Base-by-base conservation (phyloP, 1,140 invertebrate species). In the Caligus rogercresseyi region DNA sequence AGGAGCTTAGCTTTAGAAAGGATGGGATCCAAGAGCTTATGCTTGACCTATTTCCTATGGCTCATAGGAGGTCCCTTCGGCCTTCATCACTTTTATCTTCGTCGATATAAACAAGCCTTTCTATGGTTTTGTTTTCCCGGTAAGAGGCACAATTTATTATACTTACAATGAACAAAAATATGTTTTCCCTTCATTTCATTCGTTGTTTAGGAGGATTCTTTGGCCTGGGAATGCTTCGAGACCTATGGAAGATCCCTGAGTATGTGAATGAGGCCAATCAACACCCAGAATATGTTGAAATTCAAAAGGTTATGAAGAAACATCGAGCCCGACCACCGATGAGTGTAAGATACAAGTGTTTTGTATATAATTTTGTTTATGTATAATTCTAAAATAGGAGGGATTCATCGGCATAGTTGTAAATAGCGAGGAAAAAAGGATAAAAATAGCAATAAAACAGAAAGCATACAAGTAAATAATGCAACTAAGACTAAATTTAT, bases 231-330 rank as follows among this genome's bases (percentile, higher is more conserved):
- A 93, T 88, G 85, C 66, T 95, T 0, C 75, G 83, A 20, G 92
- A 97, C 70, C 69, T 92, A 1, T 90, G 86, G 68, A 78, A 80
- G 61, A 85, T 97, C 62, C 86, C 87, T 0, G 76, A 81, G 31
- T 95, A 95, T 74, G 87, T 95, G 0, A 76, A 79, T 53, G 87
- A 92, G 68, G 85, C 83, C 7, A 96, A 95, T 70, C 79, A 86
- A 63, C 82, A 89, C 69, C 78, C 78, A 0, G 70, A 78, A 4
- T n/a, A 43, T 43, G n/a, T n/a, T 43, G n/a, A 11, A n/a, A 43
- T 11, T 11, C 31, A 43, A 43, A 43, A 43, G n/a, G 87, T 83
- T 69, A 70, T 87, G 20, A 73, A 80, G 61, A 76, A 81, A 51
- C 13, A 13, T n/a, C 13, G 43, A 13, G 63, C 79, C 87, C 57